Percentiles rank a stretch among this genome's conserved stretches.
These are phyloP conservation scores for Clivina fossor DNA, from an alignment of 2,888 invertebrate species.

Conservation along the genomic window DNA sequence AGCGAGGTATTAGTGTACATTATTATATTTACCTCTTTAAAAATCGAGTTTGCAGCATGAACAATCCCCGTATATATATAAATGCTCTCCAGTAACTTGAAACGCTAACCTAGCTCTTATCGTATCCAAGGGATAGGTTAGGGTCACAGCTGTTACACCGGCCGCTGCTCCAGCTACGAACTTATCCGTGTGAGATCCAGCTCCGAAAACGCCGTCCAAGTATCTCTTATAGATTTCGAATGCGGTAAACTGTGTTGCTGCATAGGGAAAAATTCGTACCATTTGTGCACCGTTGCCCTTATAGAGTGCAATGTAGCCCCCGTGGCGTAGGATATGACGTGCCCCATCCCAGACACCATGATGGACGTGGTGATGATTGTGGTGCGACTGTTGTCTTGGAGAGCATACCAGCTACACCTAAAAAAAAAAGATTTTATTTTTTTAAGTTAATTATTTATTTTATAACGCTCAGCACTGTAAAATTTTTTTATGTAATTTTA, in stretches of 20 bases:
- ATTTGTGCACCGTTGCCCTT: conserved; percentile 93
- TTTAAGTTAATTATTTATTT: too few species aligned
- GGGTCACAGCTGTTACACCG: conserved; percentile 81
- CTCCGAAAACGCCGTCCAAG: conserved; percentile 63
- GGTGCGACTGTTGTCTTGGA: conserved; percentile 89
- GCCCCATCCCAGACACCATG: conserved; percentile 80
- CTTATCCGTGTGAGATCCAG: conserved; percentile 71
- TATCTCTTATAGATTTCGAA: conserved; percentile 87
- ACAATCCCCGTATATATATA: conserved; percentile 79
- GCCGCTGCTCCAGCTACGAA: conserved; percentile 85
- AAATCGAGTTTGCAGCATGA: conserved; percentile 73
- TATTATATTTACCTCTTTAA: conserved; percentile 71
- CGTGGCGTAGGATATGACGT: conserved; percentile 70
- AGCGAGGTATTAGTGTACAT: too few species aligned
- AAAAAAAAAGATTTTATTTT: too few species aligned
- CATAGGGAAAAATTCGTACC: conserved; percentile 90
- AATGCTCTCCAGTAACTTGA: conserved; percentile 83
- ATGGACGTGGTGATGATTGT: conserved; percentile 74
- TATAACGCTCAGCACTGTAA: too few species aligned
- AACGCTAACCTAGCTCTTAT: conserved; percentile 86
- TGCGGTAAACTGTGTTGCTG: conserved; percentile 87
- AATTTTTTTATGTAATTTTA: too few species aligned
- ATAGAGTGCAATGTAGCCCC: conserved; percentile 77
- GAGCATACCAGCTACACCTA: conserved; percentile 89
- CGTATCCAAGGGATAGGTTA: conserved; percentile 89